Conservation (phyloP, 2,797 vertebrate species). For the Phoebastria nigripes region DNA sequence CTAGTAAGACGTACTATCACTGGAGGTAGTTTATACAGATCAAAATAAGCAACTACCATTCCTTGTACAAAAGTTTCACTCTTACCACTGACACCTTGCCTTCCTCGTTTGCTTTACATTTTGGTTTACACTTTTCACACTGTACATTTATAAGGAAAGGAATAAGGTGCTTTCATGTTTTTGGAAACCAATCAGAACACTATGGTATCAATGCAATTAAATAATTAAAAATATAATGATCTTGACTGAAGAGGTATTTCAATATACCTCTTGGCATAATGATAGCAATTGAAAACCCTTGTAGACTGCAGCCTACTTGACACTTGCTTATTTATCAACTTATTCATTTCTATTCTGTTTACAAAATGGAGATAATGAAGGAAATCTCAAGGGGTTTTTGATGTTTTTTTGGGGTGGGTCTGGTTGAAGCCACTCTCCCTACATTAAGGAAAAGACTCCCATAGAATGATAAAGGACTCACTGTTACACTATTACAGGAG, state of each 20-base stretch:
- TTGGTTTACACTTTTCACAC: background rate
- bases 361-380: conserved; percentile 23
- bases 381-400: background rate
- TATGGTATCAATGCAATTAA: background rate
- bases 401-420: background rate
- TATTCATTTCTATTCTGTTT: conserved; percentile 40
- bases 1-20: background rate
- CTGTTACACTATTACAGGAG: conserved; percentile 76
- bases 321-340: conserved; percentile 30
- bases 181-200: background rate
- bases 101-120: background rate
- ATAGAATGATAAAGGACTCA: conserved; percentile 66
- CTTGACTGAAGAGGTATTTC: conserved; percentile 62
- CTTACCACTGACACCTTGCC: background rate
- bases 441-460: conserved; percentile 21
- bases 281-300: conserved; percentile 21
- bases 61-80: fast-evolving
- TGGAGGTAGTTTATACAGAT: background rate
- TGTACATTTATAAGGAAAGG: background rate
- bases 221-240: conserved; percentile 43
- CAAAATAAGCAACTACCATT: background rate
- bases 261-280: conserved; percentile 40
- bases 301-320: conserved; percentile 8
- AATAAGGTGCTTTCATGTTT: background rate
- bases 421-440: background rate